These are phyloP conservation scores for Andrena cerasifolii DNA, from an alignment of 1,140 invertebrate species.

Conservation along the genomic window DNA sequence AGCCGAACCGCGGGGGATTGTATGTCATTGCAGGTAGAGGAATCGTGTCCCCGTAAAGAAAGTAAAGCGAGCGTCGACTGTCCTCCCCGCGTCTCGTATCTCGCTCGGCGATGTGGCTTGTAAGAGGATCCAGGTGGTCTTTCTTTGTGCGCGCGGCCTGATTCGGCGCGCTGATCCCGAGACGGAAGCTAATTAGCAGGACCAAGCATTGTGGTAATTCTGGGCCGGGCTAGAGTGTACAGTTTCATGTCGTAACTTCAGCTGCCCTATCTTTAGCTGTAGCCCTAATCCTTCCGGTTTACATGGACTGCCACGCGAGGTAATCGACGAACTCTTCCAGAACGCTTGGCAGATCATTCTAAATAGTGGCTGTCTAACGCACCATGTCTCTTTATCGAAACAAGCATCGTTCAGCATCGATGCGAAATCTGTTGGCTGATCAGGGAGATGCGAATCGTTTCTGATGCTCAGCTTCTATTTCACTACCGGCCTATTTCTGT, in stretches of 20 bases:
- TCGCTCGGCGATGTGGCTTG: not conserved
- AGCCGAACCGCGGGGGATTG: not conserved
- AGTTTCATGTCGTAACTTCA: not conserved
- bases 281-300: conserved; percentile 2
- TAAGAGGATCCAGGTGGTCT: conserved; percentile 6
- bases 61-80: too few species aligned
- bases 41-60: conserved; percentile 5
- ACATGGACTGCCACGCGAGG: too few species aligned
- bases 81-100: not conserved
- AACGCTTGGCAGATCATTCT: too few species aligned
- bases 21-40: conserved; percentile 14
- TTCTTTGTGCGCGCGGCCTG: not conserved
- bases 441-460: not conserved
- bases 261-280: not conserved
- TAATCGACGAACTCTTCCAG: too few species aligned
- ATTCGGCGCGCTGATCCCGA: conserved; percentile 17
- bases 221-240: too few species aligned
- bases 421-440: too few species aligned
- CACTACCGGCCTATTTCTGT: too few species aligned
- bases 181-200: not conserved
- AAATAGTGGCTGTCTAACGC: too few species aligned
- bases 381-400: too few species aligned
- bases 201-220: not conserved
- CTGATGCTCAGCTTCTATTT: too few species aligned
- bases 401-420: too few species aligned